These are phyloP conservation scores for Gymnocephalus cernua DNA, from an alignment of 2,113 vertebrate species.

Conservation along the genomic window DNA sequence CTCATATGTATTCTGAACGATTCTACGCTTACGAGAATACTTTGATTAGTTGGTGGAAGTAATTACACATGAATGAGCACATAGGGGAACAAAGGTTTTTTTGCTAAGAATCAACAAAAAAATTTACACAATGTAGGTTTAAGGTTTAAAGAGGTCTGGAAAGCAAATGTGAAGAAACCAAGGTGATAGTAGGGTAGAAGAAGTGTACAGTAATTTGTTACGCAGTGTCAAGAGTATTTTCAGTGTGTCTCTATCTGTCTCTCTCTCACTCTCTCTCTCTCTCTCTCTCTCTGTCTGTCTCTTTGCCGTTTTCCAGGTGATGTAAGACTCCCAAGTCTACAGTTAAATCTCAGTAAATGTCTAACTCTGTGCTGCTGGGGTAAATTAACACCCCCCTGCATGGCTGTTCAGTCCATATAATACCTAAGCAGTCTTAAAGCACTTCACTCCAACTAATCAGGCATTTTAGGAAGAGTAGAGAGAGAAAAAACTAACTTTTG, in stretches of 20 bases:
- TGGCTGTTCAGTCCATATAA: constrained; percentile 39
- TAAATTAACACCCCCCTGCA: constrained; percentile 38
- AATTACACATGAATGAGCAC: no score
- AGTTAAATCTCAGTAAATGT: constrained; percentile 66
- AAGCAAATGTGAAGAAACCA: constrained; percentile 25
- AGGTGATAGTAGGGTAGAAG: neutral
- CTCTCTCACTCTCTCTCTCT: neutral
- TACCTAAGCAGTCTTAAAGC: constrained; percentile 32
- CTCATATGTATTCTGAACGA: no score
- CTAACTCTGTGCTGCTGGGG: constrained; percentile 39
- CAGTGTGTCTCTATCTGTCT: neutral
- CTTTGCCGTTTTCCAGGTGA: constrained; percentile 52
- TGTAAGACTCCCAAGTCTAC: constrained; percentile 60
- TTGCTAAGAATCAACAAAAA: no score
- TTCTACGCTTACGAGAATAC: no score
- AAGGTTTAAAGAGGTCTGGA: constrained; percentile 18
- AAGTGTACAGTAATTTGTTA: constrained; percentile 21
- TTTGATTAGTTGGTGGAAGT: no score
- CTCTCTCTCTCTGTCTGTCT: neutral
- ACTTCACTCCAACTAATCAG: constrained; percentile 50
- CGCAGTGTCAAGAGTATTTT: constrained; percentile 40
- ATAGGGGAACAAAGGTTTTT: no score
- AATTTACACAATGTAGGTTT: no score
- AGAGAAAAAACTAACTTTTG: neutral
- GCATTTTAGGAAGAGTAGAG: neutral